Base-by-base conservation (phyloP, 2,797 vertebrate species). In the Halcyon smyrnensis region DNA sequence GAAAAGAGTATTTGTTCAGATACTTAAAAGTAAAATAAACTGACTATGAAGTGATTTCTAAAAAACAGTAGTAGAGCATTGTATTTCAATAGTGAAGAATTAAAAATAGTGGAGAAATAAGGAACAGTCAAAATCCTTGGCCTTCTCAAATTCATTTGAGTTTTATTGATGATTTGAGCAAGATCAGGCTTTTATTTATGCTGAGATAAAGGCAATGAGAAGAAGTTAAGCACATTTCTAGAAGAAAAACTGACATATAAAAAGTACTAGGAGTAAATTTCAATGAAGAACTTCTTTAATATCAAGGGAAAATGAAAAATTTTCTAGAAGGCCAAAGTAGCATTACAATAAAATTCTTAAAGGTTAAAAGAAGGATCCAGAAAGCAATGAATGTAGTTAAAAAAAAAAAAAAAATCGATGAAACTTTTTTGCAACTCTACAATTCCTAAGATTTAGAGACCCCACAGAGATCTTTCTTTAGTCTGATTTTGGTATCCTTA, bases 331-430 rank as follows among this genome's bases (percentile, higher is more conserved):
- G 41, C 28, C 41, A 75, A 70, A 81, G 53, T 62, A 78, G 53
- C 11, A 74, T 92, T 68, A 48, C 75, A 83, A 56, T 63, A 85
- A 63, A 85, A 83, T 87, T 89, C 48, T 77, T 80, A 87, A 89
- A 91, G 51, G 46, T 87, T 89, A 85, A 87, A 86, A 73, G 45
- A 89, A 93, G 30, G 36, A 93, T 82, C 25, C 39, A 85, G 70
- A 48, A 19, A 73, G 51, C 12, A 91, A 93, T 78, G 86, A 81
- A 89, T 46, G 51, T 21, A 84, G 76, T 57, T 39, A 39, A 37
- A 39, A 37, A 37, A 11, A 37, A 37, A 30, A 84, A 54, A 87
- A 85, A 79, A 85, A 5, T 36, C 15, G 16, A 14, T 9, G 10
- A 27, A 79, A 79, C 3, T 32, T 73, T 73, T 94, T 89, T 88